These are phyloP conservation scores for Hafferia zeledoni DNA, from an alignment of 2,797 vertebrate species.

Conservation along the genomic window DNA sequence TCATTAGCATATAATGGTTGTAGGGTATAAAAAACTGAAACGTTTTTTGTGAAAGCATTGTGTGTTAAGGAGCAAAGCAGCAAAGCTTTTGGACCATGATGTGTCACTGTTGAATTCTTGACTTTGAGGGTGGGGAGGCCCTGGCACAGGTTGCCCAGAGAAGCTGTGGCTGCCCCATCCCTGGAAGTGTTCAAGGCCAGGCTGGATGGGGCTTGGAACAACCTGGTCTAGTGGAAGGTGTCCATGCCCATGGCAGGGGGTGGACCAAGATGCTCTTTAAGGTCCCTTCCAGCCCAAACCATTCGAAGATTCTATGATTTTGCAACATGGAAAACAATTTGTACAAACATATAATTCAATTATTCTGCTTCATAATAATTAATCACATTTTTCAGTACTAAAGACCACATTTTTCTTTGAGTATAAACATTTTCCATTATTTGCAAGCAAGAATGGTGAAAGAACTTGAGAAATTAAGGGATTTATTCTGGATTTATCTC, in stretches of 20 bases:
- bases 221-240: accelerated
- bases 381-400: not conserved
- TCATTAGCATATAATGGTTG: accelerated
- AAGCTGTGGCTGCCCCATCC: too few species aligned
- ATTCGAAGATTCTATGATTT: not conserved
- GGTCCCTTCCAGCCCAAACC: not conserved
- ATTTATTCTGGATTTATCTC: not conserved
- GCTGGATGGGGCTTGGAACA: accelerated
- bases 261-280: accelerated
- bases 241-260: accelerated
- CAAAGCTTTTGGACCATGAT: accelerated
- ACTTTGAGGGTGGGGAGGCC: accelerated
- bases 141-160: not conserved
- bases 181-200: not conserved
- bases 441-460: not conserved
- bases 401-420: not conserved
- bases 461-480: not conserved
- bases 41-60: accelerated
- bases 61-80: not conserved
- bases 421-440: not conserved
- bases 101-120: accelerated
- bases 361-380: not conserved
- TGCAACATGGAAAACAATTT: not conserved
- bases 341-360: not conserved
- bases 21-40: not conserved